Percentiles rank a stretch among this genome's conserved stretches.
Evolutionary conservation across 2,888 invertebrate species (phyloP).

Genomic region (Diadromus collaris): DNA sequence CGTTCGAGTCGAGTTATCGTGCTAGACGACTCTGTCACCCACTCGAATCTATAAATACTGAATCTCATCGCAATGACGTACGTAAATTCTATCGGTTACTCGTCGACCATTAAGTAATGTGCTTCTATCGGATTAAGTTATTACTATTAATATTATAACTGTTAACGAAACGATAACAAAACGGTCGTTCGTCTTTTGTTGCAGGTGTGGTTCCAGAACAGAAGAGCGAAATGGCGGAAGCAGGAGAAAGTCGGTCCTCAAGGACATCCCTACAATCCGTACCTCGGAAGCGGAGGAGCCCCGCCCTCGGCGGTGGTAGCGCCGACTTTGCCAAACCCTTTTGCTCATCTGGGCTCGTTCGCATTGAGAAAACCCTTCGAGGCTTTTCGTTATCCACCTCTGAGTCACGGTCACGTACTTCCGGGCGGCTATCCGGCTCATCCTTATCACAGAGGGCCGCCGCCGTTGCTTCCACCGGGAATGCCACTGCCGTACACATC

Average conservation of each 20-base stretch:
- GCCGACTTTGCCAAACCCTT: slow-evolving; percentile 90
- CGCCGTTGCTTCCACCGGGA: slow-evolving; percentile 84
- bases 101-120: not conserved
- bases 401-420: slow-evolving; percentile 81
- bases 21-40: slow-evolving; percentile 12
- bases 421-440: slow-evolving; percentile 83
- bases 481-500: slow-evolving; percentile 80
- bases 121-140: not conserved
- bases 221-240: slow-evolving; percentile 95
- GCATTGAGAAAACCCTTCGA: slow-evolving; percentile 84
- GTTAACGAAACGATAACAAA: slow-evolving; percentile 15
- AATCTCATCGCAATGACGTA: not conserved
- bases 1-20: not conserved
- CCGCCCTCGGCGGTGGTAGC: slow-evolving; percentile 86
- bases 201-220: slow-evolving; percentile 97
- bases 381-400: slow-evolving; percentile 86
- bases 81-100: not conserved
- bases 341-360: slow-evolving; percentile 87
- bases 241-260: slow-evolving; percentile 96
- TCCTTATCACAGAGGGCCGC: slow-evolving; percentile 84
- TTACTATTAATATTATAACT: not conserved
- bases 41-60: slow-evolving; percentile 31
- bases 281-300: slow-evolving; percentile 85
- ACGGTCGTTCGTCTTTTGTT: slow-evolving; percentile 73
- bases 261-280: slow-evolving; percentile 94